Evolutionary conservation across 1,140 invertebrate genomes (phyloP), one percentile per base, ranked within the genome.

Genomic region (Homalodisca vitripennis): DNA sequence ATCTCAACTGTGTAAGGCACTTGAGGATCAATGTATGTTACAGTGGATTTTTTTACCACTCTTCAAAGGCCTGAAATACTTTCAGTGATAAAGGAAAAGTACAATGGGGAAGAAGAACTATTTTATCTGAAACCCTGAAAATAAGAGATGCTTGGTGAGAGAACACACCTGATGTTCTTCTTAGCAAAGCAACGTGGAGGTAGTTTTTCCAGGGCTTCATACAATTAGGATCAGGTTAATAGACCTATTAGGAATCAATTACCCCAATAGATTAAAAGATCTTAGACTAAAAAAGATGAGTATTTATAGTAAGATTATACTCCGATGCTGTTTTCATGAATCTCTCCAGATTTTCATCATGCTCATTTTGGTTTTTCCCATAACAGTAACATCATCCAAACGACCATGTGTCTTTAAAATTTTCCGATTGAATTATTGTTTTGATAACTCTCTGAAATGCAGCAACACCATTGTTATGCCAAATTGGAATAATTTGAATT

Each of bases 401-500:
- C 55, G 67, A 62, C 64, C 68, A 67, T 41, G 66, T 14, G 68
- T 69, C 10, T 69, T 20, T 41, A 67, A 24, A 29, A 68, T 20
- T n/a, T 70, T 70, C 41, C 69, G n/a, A n/a, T n/a, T n/a, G n/a
- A n/a, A n/a, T n/a, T n/a, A n/a, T n/a, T n/a, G n/a, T 65, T 22
- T 30, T 47, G 0, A 75, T 70, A 12, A 68, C 64, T 17, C 70
- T n/a, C 66, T 76, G 76, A 34, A 73, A 77, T 22, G 63, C 60
- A 22, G 69, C 13, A 0, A 73, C 72, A 34, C 74, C 67, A 62
- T 75, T 74, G 12, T 73, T 0, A 78, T 46, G 1, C 77, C 79
- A 71, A 78, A 78, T 27, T 75, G 75, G 12, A 78, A 60, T 30
- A 71, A 32, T 24, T 64, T 75, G 69, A 71, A 76, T 48, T 73